These are phyloP conservation scores for Pristiophorus japonicus DNA, from an alignment of 2,113 vertebrate genomes.

Conservation along the genomic window DNA sequence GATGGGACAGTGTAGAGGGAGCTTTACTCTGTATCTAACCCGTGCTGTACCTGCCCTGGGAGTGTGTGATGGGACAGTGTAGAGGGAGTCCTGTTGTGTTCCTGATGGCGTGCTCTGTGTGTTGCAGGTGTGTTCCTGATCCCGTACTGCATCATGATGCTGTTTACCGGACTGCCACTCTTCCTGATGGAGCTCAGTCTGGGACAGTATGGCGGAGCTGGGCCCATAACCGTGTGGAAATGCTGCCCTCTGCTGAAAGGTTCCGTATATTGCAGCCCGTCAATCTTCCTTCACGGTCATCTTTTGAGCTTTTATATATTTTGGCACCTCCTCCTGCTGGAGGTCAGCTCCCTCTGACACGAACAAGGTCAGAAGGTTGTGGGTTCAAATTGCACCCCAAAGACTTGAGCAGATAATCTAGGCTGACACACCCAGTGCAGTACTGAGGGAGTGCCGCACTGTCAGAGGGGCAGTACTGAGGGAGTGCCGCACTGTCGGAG, in stretches of 20 bases:
- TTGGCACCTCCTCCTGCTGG: neutral
- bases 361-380: neutral
- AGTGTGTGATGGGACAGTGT: no score
- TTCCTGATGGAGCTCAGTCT: conserved; percentile 79
- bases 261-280: conserved; percentile 40
- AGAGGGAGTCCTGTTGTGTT: neutral
- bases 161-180: conserved; percentile 66
- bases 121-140: conserved; percentile 71
- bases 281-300: neutral
- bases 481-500: neutral
- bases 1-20: no score
- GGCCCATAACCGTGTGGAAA: conserved; percentile 71
- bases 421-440: neutral
- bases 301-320: neutral
- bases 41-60: no score
- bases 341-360: neutral
- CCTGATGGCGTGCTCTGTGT: neutral
- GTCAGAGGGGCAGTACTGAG: neutral
- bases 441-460: neutral
- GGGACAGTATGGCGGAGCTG: conserved; percentile 66
- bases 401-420: neutral
- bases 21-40: no score
- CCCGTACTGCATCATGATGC: conserved; percentile 72
- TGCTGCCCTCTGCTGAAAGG: conserved; percentile 77
- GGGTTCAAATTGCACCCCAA: neutral